phyloP scores from a whole-genome alignment of 2,797 vertebrate genomes.

The Synaphobranchus kaupii region DNA sequence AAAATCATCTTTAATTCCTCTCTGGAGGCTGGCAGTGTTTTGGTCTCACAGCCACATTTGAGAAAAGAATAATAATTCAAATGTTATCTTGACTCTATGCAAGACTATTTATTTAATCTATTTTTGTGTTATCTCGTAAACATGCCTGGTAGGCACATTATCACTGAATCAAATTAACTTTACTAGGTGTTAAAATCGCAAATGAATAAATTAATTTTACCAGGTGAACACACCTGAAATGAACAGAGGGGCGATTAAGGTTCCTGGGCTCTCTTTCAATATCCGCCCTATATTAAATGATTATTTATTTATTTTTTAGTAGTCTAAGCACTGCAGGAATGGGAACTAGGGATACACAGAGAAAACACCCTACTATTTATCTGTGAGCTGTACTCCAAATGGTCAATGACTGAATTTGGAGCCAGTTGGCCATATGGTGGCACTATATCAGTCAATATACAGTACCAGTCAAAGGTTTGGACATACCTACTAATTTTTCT shows the following conservation, averaged over 20 bases:
- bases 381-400: no score
- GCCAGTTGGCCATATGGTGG: no score
- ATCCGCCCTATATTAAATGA: neutral
- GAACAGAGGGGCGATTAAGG: no score
- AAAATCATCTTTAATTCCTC: neutral
- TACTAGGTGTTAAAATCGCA: neutral
- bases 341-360: no score
- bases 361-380: no score
- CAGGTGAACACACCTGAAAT: neutral
- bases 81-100: neutral
- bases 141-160: neutral
- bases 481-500: no score
- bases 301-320: neutral
- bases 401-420: no score
- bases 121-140: neutral
- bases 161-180: neutral
- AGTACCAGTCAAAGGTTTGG: no score
- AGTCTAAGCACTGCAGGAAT: no score
- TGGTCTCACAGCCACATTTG: neutral
- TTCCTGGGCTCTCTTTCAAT: no score
- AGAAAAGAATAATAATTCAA: neutral
- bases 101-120: neutral
- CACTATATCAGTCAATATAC: no score
- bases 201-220: neutral
- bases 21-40: neutral